phyloP scores from a whole-genome alignment of 2,888 invertebrate species.

The Leucozona laternaria region DNA sequence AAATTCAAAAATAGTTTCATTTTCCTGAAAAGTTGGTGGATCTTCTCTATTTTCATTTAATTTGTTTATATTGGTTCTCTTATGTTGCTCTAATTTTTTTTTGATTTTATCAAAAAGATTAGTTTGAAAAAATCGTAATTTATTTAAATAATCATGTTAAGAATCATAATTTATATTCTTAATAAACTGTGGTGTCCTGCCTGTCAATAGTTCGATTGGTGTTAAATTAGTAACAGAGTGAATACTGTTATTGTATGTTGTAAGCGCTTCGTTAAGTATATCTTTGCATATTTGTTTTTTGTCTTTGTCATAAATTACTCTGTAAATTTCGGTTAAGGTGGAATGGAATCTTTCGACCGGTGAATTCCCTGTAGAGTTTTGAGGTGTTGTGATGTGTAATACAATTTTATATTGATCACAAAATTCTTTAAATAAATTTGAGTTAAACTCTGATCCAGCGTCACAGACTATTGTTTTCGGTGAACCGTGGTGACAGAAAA shows the following conservation, averaged over 20 bases:
- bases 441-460: slow-evolving; percentile 61
- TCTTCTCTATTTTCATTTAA: not conserved
- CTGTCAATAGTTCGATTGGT: too few relatives aligned
- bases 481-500: slow-evolving; percentile 52
- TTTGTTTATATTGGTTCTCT: not conserved
- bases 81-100: slow-evolving; percentile 2
- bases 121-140: slow-evolving; percentile 16
- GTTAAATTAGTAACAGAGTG: too few relatives aligned
- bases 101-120: slow-evolving; percentile 14
- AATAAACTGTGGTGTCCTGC: too few relatives aligned
- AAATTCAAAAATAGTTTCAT: too few relatives aligned
- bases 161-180: not conserved
- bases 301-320: too few relatives aligned
- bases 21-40: too few relatives aligned
- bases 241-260: too few relatives aligned
- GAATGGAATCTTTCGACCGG: slow-evolving; percentile 68
- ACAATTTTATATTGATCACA: too few relatives aligned
- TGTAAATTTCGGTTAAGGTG: slow-evolving; percentile 62
- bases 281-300: slow-evolving; percentile 19
- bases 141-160: slow-evolving; percentile 34
- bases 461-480: slow-evolving; percentile 66
- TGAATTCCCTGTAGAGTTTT: slow-evolving; percentile 54
- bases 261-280: not conserved
- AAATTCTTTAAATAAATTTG: too few relatives aligned
- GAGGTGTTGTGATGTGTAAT: slow-evolving; percentile 62